phyloP scores from a whole-genome alignment of 2,888 invertebrate genomes.

The Nyleta sp. region DNA sequence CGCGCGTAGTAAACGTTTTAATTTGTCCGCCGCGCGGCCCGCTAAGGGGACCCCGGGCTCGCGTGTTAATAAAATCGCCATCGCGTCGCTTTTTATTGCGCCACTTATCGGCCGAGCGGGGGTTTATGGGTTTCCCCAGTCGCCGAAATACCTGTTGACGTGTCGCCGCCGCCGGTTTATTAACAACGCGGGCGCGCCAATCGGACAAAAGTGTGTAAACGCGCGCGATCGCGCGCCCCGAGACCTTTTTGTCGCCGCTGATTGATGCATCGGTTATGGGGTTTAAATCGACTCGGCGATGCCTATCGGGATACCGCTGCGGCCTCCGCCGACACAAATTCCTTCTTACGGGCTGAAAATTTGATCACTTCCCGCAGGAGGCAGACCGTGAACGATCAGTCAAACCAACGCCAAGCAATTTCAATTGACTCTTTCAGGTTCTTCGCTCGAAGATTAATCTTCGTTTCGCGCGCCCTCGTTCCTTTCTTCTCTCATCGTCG shows the following conservation, averaged over 20 bases:
- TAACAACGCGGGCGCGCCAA: slow-evolving; percentile 3
- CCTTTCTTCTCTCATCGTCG: slow-evolving; percentile 47
- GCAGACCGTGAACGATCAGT: slow-evolving; percentile 65
- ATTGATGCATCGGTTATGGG: slow-evolving; percentile 58
- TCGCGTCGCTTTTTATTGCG: slow-evolving; percentile 19
- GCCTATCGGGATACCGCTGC: slow-evolving; percentile 42
- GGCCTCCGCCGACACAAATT: slow-evolving; percentile 48
- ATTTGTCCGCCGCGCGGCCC: slow-evolving; percentile 4
- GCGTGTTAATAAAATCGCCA: slow-evolving; percentile 37
- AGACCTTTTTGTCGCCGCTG: slow-evolving; percentile 27
- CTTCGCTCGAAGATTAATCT: slow-evolving; percentile 61
- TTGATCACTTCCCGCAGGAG: slow-evolving; percentile 61
- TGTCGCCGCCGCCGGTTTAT: background rate
- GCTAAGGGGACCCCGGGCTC: slow-evolving; percentile 23
- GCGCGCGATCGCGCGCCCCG: slow-evolving; percentile 3
- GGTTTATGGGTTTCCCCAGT: slow-evolving; percentile 20
- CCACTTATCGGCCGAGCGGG: slow-evolving; percentile 9
- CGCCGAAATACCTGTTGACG: slow-evolving; percentile 35
- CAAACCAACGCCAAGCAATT: slow-evolving; percentile 66
- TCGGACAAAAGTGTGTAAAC: slow-evolving; percentile 20
- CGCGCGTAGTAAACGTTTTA: slow-evolving; percentile 41
- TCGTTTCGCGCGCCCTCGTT: slow-evolving; percentile 53
- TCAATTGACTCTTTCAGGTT: slow-evolving; percentile 67
- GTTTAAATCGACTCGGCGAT: slow-evolving; percentile 53
- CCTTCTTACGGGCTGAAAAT: slow-evolving; percentile 61